Evolutionary conservation across 2,888 invertebrate species (phyloP).

Genomic region (Morinoia aosen): DNA sequence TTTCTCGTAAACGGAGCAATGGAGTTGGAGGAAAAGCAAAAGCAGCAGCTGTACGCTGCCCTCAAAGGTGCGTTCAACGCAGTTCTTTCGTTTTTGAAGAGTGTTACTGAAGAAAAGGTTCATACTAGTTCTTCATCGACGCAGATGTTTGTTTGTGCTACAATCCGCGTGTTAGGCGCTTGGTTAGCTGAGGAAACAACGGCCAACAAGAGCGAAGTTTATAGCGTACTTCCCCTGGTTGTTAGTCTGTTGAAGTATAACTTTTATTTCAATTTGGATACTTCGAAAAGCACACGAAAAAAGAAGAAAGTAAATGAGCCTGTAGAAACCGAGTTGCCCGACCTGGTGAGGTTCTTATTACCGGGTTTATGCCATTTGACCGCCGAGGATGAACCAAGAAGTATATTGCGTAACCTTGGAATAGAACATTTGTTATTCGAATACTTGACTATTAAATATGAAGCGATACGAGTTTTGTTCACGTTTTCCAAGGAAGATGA

Average conservation of each 20-base stretch:
- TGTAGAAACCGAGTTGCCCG: constrained; percentile 71
- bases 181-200: constrained; percentile 68
- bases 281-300: constrained; percentile 1
- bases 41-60: constrained; percentile 89
- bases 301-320: constrained; percentile 53
- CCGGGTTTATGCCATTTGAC: constrained; percentile 92
- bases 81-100: constrained; percentile 79
- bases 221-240: constrained; percentile 85
- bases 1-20: constrained; percentile 71
- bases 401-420: constrained; percentile 79
- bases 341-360: constrained; percentile 85
- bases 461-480: not conserved
- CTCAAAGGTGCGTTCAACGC: constrained; percentile 90
- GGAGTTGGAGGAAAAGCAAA: constrained; percentile 83
- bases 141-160: constrained; percentile 81
- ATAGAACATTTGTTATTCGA: constrained; percentile 69
- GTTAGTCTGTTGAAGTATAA: constrained; percentile 85
- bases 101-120: constrained; percentile 59
- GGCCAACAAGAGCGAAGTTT: constrained; percentile 87
- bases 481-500: not conserved
- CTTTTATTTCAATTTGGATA: constrained; percentile 73
- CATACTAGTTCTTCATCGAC: constrained; percentile 56
- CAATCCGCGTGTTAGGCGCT: constrained; percentile 77
- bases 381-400: constrained; percentile 89
- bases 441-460: constrained; percentile 71